A percentile compares a stretch with the other conserved stretches of the same genome.
Evolutionary conservation across 2,888 invertebrate species (phyloP).

Genomic region (Fissipunctia ypsillon): DNA sequence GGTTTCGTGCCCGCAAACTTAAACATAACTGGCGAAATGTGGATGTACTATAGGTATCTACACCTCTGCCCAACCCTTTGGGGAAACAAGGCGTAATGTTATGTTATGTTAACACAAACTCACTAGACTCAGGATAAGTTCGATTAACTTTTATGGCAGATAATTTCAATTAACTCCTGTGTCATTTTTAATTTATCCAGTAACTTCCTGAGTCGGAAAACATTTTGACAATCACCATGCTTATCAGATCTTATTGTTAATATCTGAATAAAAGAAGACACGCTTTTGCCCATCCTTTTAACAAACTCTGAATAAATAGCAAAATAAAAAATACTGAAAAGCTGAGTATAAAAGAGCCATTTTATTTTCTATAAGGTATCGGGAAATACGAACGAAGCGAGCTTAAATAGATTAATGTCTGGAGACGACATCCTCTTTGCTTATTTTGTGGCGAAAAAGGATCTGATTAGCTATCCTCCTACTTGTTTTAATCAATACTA

Average conservation of each 20-base stretch:
- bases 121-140: background rate
- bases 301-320: background rate
- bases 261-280: background rate
- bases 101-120: background rate
- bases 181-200: too few relatives aligned
- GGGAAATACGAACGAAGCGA: conserved; percentile 27
- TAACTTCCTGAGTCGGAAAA: too few relatives aligned
- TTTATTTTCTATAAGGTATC: conserved; percentile 34
- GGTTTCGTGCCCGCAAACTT: too few relatives aligned
- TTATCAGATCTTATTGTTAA: background rate
- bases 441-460: conserved; percentile 48
- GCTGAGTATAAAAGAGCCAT: conserved; percentile 22
- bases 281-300: background rate
- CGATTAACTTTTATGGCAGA: background rate
- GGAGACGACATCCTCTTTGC: conserved; percentile 37
- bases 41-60: too few relatives aligned
- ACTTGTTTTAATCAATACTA: conserved; percentile 41
- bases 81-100: too few relatives aligned
- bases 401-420: conserved; percentile 51
- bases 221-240: background rate
- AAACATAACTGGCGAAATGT: too few relatives aligned
- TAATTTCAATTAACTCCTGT: background rate
- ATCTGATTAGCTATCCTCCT: conserved; percentile 44
- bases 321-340: conserved; percentile 7
- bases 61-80: too few relatives aligned